Evolutionary conservation across 2,888 invertebrate species (phyloP).

Genomic region (Caenorhabditis doughertyi): DNA sequence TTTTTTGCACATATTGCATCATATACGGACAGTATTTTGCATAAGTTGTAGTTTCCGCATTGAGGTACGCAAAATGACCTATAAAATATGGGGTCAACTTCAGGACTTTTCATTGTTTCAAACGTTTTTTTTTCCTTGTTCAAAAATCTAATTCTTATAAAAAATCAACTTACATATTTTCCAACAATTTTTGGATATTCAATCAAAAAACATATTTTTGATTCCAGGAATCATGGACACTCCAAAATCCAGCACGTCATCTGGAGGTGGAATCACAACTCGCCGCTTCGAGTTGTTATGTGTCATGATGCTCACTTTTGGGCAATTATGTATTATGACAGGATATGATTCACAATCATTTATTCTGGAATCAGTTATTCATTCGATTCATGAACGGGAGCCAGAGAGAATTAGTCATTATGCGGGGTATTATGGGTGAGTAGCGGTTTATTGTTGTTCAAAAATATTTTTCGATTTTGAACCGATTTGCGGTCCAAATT

Average conservation of each 20-base stretch:
- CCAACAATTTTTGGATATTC: neutral
- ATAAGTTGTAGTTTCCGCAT: neutral
- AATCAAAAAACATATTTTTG: neutral
- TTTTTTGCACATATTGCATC: slow-evolving; percentile 32
- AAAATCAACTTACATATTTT: neutral
- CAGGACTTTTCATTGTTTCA: neutral
- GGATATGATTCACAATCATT: slow-evolving; percentile 67
- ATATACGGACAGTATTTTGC: slow-evolving; percentile 15
- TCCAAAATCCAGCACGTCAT: neutral
- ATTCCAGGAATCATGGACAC: slow-evolving; percentile 15
- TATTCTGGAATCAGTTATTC: slow-evolving; percentile 72
- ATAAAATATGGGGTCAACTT: slow-evolving; percentile 7
- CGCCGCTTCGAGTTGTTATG: slow-evolving; percentile 64
- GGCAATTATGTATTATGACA: slow-evolving; percentile 74
- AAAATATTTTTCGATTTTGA: neutral
- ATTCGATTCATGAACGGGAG: slow-evolving; percentile 72
- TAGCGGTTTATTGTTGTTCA: neutral
- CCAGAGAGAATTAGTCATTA: slow-evolving; percentile 63
- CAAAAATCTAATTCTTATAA: neutral
- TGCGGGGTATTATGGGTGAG: slow-evolving; percentile 75
- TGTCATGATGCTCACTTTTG: slow-evolving; percentile 68
- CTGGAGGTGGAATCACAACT: neutral
- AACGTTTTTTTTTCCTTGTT: neutral
- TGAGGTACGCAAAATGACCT: slow-evolving; percentile 24
- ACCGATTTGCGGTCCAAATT: no score